These are phyloP conservation scores for Narcine bancroftii DNA, from an alignment of 2,113 vertebrate species.

Conservation along the genomic window DNA sequence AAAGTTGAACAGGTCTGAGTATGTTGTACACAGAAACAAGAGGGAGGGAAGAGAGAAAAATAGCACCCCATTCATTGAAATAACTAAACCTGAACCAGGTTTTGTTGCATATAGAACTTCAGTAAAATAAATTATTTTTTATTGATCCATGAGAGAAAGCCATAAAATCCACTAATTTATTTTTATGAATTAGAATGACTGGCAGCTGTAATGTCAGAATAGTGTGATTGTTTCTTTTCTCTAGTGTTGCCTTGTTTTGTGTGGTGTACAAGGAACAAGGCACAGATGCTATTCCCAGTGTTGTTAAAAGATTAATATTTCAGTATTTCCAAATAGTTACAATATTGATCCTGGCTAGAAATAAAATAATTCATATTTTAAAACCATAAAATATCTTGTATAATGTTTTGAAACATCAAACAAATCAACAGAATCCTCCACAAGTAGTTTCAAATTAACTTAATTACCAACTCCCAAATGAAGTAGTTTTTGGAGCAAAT, in stretches of 20 bases:
- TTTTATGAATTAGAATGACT: not conserved
- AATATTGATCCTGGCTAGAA: not conserved
- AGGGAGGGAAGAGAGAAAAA: no score
- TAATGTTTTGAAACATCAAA: no score
- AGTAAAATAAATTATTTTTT: not conserved
- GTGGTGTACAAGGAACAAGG: not conserved
- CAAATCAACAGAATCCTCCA: no score
- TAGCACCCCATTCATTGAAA: no score
- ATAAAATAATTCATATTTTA: not conserved
- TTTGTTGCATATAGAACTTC: no score
- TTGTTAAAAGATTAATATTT: not conserved
- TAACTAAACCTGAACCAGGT: no score
- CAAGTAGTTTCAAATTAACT: no score
- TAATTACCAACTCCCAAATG: no score
- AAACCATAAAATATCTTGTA: no score
- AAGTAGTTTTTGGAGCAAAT: no score
- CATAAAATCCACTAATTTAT: not conserved
- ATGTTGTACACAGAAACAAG: no score
- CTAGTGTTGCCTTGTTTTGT: not conserved
- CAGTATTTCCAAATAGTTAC: not conserved
- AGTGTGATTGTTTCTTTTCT: not conserved
- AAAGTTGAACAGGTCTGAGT: no score
- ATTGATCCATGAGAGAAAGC: not conserved
- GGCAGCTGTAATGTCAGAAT: not conserved
- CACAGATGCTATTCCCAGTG: not conserved